These are phyloP conservation scores for Brachyopa scutellaris DNA, from an alignment of 2,888 invertebrate species.

Conservation along the genomic window DNA sequence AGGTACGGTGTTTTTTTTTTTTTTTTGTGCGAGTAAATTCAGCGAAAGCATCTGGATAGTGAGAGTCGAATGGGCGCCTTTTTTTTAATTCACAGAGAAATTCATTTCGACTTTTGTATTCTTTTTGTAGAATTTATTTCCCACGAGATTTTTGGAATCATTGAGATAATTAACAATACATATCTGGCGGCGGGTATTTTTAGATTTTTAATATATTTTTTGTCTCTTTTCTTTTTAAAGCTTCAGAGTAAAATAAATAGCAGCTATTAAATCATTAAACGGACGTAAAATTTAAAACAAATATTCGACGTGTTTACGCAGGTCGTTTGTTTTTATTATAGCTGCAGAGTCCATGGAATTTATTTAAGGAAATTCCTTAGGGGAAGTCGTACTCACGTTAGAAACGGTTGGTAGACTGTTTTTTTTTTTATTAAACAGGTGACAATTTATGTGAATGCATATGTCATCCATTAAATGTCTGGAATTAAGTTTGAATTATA, in stretches of 20 bases:
- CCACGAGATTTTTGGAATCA: slow-evolving; percentile 51
- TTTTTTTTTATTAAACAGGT: slow-evolving; percentile 21
- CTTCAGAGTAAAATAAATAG: neutral
- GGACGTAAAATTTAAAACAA: slow-evolving; percentile 21
- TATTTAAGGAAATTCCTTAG: neutral
- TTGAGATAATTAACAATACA: slow-evolving; percentile 59
- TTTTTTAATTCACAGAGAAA: too few relatives aligned
- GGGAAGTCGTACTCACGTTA: neutral
- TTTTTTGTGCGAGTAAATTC: too few relatives aligned
- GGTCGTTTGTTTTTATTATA: slow-evolving; percentile 17
- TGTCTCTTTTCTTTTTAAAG: neutral
- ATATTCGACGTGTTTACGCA: slow-evolving; percentile 21
- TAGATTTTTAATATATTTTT: slow-evolving; percentile 22
- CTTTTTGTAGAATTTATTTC: slow-evolving; percentile 33
- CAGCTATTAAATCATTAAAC: slow-evolving; percentile 43
- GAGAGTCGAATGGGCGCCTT: neutral
- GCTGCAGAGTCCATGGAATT: neutral
- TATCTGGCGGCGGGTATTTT: slow-evolving; percentile 55
- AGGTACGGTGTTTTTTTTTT: too few relatives aligned
- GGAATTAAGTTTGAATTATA: slow-evolving; percentile 18
- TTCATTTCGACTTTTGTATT: neutral
- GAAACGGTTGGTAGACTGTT: neutral
- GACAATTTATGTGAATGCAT: slow-evolving; percentile 23
- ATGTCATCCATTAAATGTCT: neutral
- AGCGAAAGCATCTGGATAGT: slow-evolving; percentile 10